Percentiles rank a stretch among this genome's conserved stretches.
These are phyloP conservation scores for Zaprionus inermis DNA, from an alignment of 1,140 invertebrate genomes.

Conservation along the genomic window DNA sequence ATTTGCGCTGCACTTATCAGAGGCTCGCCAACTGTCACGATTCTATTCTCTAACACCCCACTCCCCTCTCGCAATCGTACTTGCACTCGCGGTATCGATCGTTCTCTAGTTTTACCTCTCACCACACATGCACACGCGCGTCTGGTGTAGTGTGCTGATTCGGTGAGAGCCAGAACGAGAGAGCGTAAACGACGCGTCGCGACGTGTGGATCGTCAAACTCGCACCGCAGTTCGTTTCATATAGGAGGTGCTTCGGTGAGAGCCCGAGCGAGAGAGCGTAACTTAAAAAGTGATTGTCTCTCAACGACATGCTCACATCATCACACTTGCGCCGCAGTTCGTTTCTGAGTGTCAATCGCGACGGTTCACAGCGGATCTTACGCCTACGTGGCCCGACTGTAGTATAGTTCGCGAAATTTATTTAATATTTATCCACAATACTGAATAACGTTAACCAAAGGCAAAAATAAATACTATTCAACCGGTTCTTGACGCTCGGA, in stretches of 20 bases:
- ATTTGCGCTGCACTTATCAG: slow-evolving; percentile 71
- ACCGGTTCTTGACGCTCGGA: slow-evolving; percentile 57
- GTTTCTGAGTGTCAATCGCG: slow-evolving; percentile 48
- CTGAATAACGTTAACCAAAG: slow-evolving; percentile 50
- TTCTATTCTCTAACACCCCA: slow-evolving; percentile 31
- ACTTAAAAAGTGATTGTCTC: slow-evolving; percentile 36
- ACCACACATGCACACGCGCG: background rate
- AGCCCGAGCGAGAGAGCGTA: slow-evolving; percentile 11
- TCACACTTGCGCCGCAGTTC: slow-evolving; percentile 47
- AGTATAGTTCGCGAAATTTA: slow-evolving; percentile 44
- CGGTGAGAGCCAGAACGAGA: background rate
- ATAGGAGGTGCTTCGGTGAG: background rate
- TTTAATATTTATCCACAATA: slow-evolving; percentile 65
- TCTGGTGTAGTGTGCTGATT: slow-evolving; percentile 15
- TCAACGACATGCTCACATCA: slow-evolving; percentile 35
- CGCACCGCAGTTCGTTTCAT: too few species aligned
- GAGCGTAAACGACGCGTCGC: slow-evolving; percentile 1
- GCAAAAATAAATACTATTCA: slow-evolving; percentile 39
- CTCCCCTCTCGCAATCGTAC: background rate
- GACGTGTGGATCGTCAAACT: too few species aligned
- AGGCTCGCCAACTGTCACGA: slow-evolving; percentile 54
- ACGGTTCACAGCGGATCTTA: slow-evolving; percentile 46
- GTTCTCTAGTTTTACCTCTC: background rate
- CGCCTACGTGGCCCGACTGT: slow-evolving; percentile 25
- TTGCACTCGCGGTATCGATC: background rate